A percentile compares a stretch with the other conserved stretches of the same genome.
phyloP scores from a whole-genome alignment of 2,888 invertebrate species.

The Criorhina ranunculi region DNA sequence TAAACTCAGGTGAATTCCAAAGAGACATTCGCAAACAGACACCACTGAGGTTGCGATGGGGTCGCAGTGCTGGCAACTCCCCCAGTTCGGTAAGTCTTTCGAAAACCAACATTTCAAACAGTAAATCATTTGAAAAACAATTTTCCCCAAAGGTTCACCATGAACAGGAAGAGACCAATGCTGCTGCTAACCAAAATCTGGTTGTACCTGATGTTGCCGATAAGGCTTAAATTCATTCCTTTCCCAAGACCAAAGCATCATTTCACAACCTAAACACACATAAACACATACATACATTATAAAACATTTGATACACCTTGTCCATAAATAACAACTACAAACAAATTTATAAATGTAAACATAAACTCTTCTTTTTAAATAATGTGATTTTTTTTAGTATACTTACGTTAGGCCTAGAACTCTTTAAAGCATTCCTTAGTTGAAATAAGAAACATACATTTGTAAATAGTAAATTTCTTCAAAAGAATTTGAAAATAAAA shows the following conservation, averaged over 20 bases:
- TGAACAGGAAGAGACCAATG: slow-evolving; percentile 15
- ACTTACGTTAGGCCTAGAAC: slow-evolving; percentile 11
- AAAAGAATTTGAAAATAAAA: slow-evolving; percentile 26
- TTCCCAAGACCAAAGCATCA: slow-evolving; percentile 77
- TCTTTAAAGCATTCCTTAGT: background rate
- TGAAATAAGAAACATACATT: slow-evolving; percentile 33
- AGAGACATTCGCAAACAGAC: slow-evolving; percentile 82
- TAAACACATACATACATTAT: slow-evolving; percentile 39
- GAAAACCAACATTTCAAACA: slow-evolving; percentile 12
- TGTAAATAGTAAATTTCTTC: slow-evolving; percentile 63
- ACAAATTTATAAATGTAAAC: slow-evolving; percentile 41
- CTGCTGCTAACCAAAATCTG: slow-evolving; percentile 28
- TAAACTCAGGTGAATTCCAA: slow-evolving; percentile 79
- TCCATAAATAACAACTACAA: slow-evolving; percentile 71
- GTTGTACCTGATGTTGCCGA: slow-evolving; percentile 66
- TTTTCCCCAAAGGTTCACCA: slow-evolving; percentile 25
- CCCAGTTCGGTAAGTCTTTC: slow-evolving; percentile 46
- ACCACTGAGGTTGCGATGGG: slow-evolving; percentile 83
- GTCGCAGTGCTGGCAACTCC: slow-evolving; percentile 82
- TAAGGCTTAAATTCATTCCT: slow-evolving; percentile 71
- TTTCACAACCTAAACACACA: slow-evolving; percentile 78
- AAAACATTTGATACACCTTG: slow-evolving; percentile 62
- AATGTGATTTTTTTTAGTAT: slow-evolving; percentile 27
- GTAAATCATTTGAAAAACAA: slow-evolving; percentile 73
- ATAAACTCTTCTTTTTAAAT: slow-evolving; percentile 3